A percentile compares a stretch with the other conserved stretches of the same genome.
These are phyloP conservation scores for Pseudobourletiella spinata DNA, from an alignment of 1,140 invertebrate species.

Conservation along the genomic window DNA sequence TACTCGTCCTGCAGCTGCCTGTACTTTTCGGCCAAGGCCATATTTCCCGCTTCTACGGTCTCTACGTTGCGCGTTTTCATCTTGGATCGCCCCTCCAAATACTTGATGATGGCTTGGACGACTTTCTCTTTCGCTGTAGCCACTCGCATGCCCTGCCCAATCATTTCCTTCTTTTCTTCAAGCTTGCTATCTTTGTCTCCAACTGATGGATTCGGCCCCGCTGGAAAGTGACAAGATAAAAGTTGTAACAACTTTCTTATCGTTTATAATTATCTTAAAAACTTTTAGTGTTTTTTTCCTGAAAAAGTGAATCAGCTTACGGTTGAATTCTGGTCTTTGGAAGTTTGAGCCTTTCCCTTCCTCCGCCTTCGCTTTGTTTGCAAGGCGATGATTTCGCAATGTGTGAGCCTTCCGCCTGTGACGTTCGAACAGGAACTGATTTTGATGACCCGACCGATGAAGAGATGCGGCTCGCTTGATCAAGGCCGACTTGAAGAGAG, in stretches of 20 bases:
- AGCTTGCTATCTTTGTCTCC: slow-evolving; percentile 29
- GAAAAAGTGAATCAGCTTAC: no score
- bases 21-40: slow-evolving; percentile 7
- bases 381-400: slow-evolving; percentile 72
- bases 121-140: no score
- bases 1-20: slow-evolving; percentile 15
- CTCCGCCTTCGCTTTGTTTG: slow-evolving; percentile 74
- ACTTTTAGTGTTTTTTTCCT: no score
- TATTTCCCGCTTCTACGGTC: slow-evolving; percentile 13
- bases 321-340: slow-evolving; percentile 74
- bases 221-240: slow-evolving; percentile 6
- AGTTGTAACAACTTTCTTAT: no score
- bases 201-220: slow-evolving; percentile 20
- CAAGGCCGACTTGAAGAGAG: slow-evolving; percentile 27
- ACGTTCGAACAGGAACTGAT: slow-evolving; percentile 70
- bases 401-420: slow-evolving; percentile 79
- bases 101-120: no score
- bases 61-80: not conserved
- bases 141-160: slow-evolving; percentile 23
- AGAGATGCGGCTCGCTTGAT: slow-evolving; percentile 29
- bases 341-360: slow-evolving; percentile 60
- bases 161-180: slow-evolving; percentile 31
- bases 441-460: slow-evolving; percentile 37
- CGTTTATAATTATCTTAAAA: no score
- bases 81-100: slow-evolving; percentile 12